These are phyloP conservation scores for Ganaspis sp. DNA, from an alignment of 1,140 invertebrate species.

Conservation along the genomic window DNA sequence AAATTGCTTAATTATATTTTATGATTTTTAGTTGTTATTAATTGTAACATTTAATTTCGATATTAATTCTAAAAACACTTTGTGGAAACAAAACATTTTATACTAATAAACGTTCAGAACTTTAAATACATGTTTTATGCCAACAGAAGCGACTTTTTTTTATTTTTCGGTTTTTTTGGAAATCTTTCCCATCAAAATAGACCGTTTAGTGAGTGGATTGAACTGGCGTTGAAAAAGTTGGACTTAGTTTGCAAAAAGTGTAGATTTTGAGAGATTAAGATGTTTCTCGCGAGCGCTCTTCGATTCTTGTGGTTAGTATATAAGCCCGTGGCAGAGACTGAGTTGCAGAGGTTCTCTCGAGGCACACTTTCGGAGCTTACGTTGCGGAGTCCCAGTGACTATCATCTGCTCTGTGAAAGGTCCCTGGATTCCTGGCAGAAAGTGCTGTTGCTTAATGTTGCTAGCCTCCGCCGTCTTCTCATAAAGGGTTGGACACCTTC, in stretches of 20 bases:
- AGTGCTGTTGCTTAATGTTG: slow-evolving; percentile 60
- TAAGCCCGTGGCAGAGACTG: neutral
- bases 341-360: slow-evolving; percentile 38
- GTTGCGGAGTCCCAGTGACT: slow-evolving; percentile 46
- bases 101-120: too few relatives aligned
- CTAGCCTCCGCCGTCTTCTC: slow-evolving; percentile 54
- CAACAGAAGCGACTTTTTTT: too few relatives aligned
- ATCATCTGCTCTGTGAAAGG: slow-evolving; percentile 60
- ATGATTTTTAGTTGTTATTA: too few relatives aligned
- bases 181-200: too few relatives aligned
- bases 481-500: slow-evolving; percentile 47
- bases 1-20: too few relatives aligned
- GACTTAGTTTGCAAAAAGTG: too few relatives aligned
- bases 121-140: too few relatives aligned
- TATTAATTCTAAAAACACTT: too few relatives aligned
- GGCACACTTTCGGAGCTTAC: slow-evolving; percentile 47
- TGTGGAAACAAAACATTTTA: too few relatives aligned
- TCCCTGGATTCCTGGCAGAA: slow-evolving; percentile 63
- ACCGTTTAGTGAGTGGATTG: too few relatives aligned
- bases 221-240: neutral
- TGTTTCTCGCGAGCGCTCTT: slow-evolving; percentile 39
- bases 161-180: too few relatives aligned
- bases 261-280: neutral
- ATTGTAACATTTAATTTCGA: too few relatives aligned
- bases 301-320: slow-evolving; percentile 8